Evolutionary conservation across 1,140 invertebrate species (phyloP), one percentile per base, ranked within the genome.

Genomic region (Lineus longissimus): DNA sequence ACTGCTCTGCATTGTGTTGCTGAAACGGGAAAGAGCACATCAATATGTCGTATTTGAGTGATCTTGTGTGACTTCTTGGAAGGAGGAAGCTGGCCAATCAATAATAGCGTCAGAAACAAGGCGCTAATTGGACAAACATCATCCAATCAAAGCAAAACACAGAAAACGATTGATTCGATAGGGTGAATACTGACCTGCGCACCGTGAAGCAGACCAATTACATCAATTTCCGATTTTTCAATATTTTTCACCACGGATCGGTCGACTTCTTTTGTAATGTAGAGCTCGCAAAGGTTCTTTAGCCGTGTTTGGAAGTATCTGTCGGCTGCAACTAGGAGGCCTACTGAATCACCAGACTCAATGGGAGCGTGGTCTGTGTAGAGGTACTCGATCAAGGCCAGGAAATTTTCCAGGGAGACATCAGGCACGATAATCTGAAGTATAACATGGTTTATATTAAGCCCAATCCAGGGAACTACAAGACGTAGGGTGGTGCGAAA

Each of bases 361-460:
- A 79, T 73, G 6, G 76, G 77, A 4, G 76, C 71, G 31, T 79
- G 77, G 54, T 77, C 77, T 2, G 77, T 76, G 66, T 79, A 79
- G 11, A 79, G 63, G 54, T 76, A 79, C 56, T 79, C 76, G 41
- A 77, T 55, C 17, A 79, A 57, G 23, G 74, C 70, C n/a, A 73
- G 55, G 62, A 79, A 76, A 31, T 66, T 69, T 58, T 76, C 77
- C 25, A 45, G 56, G 9, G 63, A 60, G 7, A 69, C 63, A 51
- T 73, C 64, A 2, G 66, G 63, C 40, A 78, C 64, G 27, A 62
- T 64, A 0, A 78, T 45, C 76, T 77, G 47, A 11, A 67, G 68
- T 30, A 55, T 41, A 59, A 54, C 55, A 27, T 31, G 15, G 55
- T 33, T n/a, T 6, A 4, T 51, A 9, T 51, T 43, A 19, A 27